Evolutionary conservation across 1,140 invertebrate genomes (phyloP).

Genomic region (Neomicropteryx cornuta): DNA sequence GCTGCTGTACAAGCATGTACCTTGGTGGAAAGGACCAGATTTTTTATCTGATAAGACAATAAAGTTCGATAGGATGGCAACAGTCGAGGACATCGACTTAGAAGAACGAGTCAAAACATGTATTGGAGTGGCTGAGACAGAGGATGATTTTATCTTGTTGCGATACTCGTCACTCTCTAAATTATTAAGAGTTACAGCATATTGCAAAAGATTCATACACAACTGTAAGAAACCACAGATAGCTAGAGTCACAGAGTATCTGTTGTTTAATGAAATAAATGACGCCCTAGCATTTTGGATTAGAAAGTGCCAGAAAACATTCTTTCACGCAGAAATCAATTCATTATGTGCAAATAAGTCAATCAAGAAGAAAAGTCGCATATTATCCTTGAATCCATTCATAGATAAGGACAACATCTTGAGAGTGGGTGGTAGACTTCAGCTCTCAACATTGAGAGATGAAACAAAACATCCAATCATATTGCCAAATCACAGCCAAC

Average conservation of each 20-base stretch:
- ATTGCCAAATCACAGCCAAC: slow-evolving; percentile 9
- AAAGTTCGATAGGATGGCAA: neutral
- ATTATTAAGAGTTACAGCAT: slow-evolving; percentile 2
- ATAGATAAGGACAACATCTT: slow-evolving; percentile 23
- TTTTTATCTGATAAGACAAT: slow-evolving; percentile 7
- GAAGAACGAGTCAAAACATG: neutral
- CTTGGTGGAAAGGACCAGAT: slow-evolving; percentile 26
- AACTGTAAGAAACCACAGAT: neutral
- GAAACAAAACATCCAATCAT: slow-evolving; percentile 21
- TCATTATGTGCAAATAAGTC: slow-evolving; percentile 6
- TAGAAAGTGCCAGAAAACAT: slow-evolving; percentile 9
- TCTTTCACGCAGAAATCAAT: slow-evolving; percentile 16
- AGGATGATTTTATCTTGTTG: neutral
- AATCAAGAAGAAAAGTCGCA: slow-evolving; percentile 10
- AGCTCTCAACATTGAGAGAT: slow-evolving; percentile 16
- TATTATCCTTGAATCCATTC: slow-evolving; percentile 18
- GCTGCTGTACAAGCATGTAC: slow-evolving; percentile 13
- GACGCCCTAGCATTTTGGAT: slow-evolving; percentile 9
- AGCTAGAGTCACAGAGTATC: neutral
- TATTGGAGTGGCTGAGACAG: neutral
- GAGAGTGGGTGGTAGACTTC: slow-evolving; percentile 28
- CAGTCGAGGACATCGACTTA: neutral
- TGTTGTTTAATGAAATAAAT: slow-evolving; percentile 10
- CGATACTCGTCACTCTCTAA: neutral
- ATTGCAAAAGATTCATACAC: neutral